A percentile compares a stretch with the other conserved stretches of the same genome.
Evolutionary conservation across 2,113 vertebrate genomes (phyloP).

Genomic region (Cromileptes altivelis): DNA sequence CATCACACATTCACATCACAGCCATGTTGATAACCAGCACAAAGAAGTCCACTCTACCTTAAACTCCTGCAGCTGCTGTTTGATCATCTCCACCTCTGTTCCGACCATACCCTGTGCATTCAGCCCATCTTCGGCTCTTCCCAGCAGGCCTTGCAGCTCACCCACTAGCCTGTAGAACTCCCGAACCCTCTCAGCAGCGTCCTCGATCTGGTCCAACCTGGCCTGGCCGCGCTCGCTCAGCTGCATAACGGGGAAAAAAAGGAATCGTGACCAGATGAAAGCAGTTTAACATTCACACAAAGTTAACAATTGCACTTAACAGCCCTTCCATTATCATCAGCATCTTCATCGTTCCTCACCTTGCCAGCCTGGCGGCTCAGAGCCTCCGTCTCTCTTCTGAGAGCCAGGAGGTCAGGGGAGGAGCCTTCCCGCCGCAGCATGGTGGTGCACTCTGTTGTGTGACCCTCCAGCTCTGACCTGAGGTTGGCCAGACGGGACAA

Average conservation of each 20-base stretch:
- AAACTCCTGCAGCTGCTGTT: conserved; percentile 94
- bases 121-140: conserved; percentile 89
- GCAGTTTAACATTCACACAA: background rate
- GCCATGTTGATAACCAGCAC: background rate
- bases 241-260: conserved; percentile 16
- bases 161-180: conserved; percentile 91
- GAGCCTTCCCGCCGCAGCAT: conserved; percentile 95
- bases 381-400: conserved; percentile 94
- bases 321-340: background rate
- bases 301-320: too few species aligned
- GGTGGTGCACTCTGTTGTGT: conserved; percentile 87
- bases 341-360: conserved; percentile 76
- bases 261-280: background rate
- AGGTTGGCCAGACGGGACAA: conserved; percentile 88
- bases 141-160: conserved; percentile 89
- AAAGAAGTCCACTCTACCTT: conserved; percentile 86
- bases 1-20: background rate
- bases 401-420: conserved; percentile 91
- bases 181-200: conserved; percentile 85
- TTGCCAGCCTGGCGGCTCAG: conserved; percentile 94
- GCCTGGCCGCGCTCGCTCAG: conserved; percentile 91
- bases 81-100: conserved; percentile 95
- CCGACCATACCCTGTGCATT: conserved; percentile 91
- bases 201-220: conserved; percentile 90
- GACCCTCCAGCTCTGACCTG: conserved; percentile 88